Evolutionary conservation across 2,888 invertebrate species (phyloP), one percentile per base, ranked within the genome.

Genomic region (Lasius fuliginosus): DNA sequence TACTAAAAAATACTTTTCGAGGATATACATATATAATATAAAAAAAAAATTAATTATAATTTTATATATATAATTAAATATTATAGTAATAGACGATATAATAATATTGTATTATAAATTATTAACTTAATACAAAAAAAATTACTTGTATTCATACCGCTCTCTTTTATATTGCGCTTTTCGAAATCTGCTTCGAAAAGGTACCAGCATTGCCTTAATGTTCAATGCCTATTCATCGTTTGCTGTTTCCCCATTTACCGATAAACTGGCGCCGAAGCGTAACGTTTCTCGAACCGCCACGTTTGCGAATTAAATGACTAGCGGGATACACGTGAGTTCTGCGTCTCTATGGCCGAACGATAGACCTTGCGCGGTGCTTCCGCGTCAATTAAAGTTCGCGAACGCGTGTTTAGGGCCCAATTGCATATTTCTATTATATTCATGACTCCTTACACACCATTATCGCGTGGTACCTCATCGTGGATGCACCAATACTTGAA

Each of bases 261-360:
- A 81, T 73, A 81, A 81, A 81, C 60, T 27, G 5, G 36, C 60
- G 27, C 36, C 60, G 33, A 46, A 60, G 60, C 79, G 73, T 79
- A 71, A 79, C 79, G 79, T 36, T 42, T 15, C 60, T 49, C 73
- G 60, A 81, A 36, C 73, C 79, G 79, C 79, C 79, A 81, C 53
- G 60, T 71, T 79, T 71, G 75, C 79, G 87, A 74, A 86, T 87
- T 81, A 85, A 85, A 46, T 76, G 87, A 81, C 79, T 87, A 65
- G 86, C 73, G 82, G 68, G 79, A 81, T 67, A 42, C 36, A 58
- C 23, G 64, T 46, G 77, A 53, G 64, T 40, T 62, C 42, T 62
- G 53, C 64, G 30, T 56, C 82, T 76, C 56, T 53, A 8, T 42
- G 23, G 27, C 15, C 58, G 68, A 77, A 77, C 56, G 68, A 30